Evolutionary conservation across 2,797 vertebrate species (phyloP).

Genomic region (Cetoscarus ocellatus): DNA sequence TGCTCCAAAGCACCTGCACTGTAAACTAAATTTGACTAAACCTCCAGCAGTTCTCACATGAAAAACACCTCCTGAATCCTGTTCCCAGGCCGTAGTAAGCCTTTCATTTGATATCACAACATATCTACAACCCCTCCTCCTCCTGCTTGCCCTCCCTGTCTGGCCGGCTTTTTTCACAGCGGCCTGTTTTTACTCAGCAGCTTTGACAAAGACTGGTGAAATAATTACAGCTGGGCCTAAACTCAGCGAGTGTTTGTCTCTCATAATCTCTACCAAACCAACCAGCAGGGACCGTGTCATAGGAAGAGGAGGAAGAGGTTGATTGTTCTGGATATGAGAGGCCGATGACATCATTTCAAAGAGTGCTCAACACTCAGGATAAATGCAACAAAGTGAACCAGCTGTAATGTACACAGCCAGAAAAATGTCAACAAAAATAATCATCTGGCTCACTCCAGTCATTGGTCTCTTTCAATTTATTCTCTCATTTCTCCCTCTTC

Average conservation of each 20-base stretch:
- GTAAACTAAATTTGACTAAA: constrained; percentile 44
- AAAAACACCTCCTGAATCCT: constrained; percentile 62
- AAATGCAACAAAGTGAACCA: constrained; percentile 46
- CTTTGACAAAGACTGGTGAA: constrained; percentile 83
- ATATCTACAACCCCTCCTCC: constrained; percentile 51
- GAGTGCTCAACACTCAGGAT: constrained; percentile 60
- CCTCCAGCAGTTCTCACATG: constrained; percentile 69
- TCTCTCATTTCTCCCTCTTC: no score
- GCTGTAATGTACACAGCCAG: constrained; percentile 10
- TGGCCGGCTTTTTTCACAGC: constrained; percentile 68
- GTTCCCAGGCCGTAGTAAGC: constrained; percentile 79
- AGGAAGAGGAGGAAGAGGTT: constrained; percentile 85
- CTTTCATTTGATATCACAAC: constrained; percentile 82
- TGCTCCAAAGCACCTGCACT: constrained; percentile 66
- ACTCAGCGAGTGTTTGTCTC: constrained; percentile 74
- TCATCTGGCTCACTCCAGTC: constrained; percentile 33
- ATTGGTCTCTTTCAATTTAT: no score
- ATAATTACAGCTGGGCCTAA: constrained; percentile 79
- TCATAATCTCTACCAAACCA: constrained; percentile 66
- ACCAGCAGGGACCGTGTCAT: constrained; percentile 73
- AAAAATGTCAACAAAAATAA: constrained; percentile 57
- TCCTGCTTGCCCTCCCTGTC: constrained; percentile 46
- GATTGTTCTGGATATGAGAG: constrained; percentile 84
- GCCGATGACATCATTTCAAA: constrained; percentile 84
- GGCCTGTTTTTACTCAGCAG: constrained; percentile 80